Conservation (phyloP, 2,113 vertebrate species). For the Trematomus loennbergii region DNA sequence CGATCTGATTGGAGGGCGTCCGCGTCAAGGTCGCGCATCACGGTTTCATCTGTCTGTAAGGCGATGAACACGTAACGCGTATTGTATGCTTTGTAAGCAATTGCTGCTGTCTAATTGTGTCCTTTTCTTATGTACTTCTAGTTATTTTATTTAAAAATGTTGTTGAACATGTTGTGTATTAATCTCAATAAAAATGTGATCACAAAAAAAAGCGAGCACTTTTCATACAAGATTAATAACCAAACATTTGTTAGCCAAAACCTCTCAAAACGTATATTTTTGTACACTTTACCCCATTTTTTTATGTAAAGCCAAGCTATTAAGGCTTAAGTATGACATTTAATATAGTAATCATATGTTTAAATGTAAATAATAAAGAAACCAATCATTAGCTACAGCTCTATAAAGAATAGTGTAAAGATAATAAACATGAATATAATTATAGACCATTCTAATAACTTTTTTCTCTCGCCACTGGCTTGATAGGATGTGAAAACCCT, state of each 20-base stretch:
- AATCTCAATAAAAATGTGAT: too few relatives aligned
- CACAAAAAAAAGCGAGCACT: neutral
- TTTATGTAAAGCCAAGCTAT: neutral
- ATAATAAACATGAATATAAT: neutral
- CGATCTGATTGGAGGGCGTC: neutral
- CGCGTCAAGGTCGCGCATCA: slow-evolving; percentile 11
- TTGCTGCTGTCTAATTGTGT: too few relatives aligned
- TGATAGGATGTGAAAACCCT: too few relatives aligned
- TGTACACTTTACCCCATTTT: neutral
- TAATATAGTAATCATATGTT: neutral
- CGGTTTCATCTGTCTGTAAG: neutral
- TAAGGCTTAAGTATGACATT: neutral
- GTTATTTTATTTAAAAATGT: too few relatives aligned
- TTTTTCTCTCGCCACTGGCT: too few relatives aligned
- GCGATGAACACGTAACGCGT: too few relatives aligned
- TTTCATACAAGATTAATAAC: neutral
- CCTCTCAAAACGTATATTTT: neutral
- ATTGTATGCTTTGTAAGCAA: too few relatives aligned
- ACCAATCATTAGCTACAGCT: neutral
- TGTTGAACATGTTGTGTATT: too few relatives aligned
- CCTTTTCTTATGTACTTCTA: too few relatives aligned
- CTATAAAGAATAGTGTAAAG: neutral
- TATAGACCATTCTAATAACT: too few relatives aligned
- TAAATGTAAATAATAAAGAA: neutral
- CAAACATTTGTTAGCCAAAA: neutral